Evolutionary conservation across 2,113 vertebrate species (phyloP).

Genomic region (Tragulus kanchil): DNA sequence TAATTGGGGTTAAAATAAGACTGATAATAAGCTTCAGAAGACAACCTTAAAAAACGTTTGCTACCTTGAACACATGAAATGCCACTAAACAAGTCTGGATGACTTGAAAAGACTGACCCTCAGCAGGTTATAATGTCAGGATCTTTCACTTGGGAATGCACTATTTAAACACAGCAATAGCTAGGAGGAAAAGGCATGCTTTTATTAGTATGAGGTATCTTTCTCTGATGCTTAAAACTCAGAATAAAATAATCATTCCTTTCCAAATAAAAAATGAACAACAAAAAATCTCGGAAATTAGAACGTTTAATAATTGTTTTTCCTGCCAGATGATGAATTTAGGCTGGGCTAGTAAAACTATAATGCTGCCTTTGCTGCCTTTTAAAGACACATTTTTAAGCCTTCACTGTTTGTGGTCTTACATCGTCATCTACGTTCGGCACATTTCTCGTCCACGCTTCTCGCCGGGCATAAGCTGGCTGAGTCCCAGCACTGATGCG

Average conservation of each 20-base stretch:
- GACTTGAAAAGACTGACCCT: conserved; percentile 42
- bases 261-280: conserved; percentile 50
- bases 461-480: no score
- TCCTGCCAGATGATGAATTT: neutral
- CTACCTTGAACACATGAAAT: neutral
- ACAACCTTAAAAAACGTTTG: conserved; percentile 27
- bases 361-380: neutral
- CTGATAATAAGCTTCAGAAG: conserved; percentile 12
- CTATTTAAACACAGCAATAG: neutral
- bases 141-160: conserved; percentile 30
- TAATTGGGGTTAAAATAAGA: conserved; percentile 38
- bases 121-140: neutral
- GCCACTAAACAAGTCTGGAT: neutral
- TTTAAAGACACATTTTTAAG: conserved; percentile 15
- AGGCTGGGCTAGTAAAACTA: neutral
- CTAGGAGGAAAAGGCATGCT: neutral
- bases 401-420: conserved; percentile 9
- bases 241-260: neutral
- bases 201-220: conserved; percentile 16
- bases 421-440: neutral
- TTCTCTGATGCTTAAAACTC: conserved; percentile 54
- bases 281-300: neutral
- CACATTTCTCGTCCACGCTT: neutral
- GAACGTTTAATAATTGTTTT: neutral
- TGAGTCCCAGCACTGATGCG: no score